Evolutionary conservation across 92 coral and sea anemone genomes (phyloP), one percentile per base, ranked within the genome.

Genomic region (Palythoa heliodiscus): DNA sequence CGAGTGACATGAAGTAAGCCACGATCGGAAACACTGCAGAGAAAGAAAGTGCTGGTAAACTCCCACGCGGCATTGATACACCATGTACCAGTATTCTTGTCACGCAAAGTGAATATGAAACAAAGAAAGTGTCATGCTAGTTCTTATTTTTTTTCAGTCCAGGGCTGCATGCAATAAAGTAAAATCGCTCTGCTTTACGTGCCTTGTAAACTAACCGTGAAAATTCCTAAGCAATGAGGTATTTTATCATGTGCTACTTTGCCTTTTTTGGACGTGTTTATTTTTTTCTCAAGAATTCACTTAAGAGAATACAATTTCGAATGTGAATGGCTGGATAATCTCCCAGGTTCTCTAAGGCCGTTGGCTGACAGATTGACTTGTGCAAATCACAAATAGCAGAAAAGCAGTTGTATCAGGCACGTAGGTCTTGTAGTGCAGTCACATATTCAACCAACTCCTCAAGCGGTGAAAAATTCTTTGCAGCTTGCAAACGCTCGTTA

Each of bases 171-270:
- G 17, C 5, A 29, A 29, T 1, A 29, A 29, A 29, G 35, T 29
- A 29, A 29, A 29, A 29, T 12, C 47, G 38, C 7, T 67, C 19
- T 70, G 15, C 73, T 11, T 72, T 43, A 55, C 25, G 70, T 25
- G 37, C 35, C 82, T 69, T 77, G 82, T 64, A 54, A 77, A 50
- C 23, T n/a, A 50, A 19, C 25, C n/a, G 38, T 7, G 35, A 43
- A 67, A 77, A 77, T 77, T 77, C 82, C 82, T 77, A 22, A 54
- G 53, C 82, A 77, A 29, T 77, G 82, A 77, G 54, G 82, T 38
- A 77, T 10, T 77, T 63, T 9, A 29, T 54, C 68, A 29, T 54
- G 52, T 76, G 66, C 43, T 60, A 29, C 25, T 15, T 50, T 55
- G 17, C 20, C 64, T 19, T 58, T 14, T 58, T 58, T 58, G 82